These are phyloP conservation scores for Danio aesculapii DNA, from an alignment of 2,797 vertebrate genomes.

Conservation along the genomic window DNA sequence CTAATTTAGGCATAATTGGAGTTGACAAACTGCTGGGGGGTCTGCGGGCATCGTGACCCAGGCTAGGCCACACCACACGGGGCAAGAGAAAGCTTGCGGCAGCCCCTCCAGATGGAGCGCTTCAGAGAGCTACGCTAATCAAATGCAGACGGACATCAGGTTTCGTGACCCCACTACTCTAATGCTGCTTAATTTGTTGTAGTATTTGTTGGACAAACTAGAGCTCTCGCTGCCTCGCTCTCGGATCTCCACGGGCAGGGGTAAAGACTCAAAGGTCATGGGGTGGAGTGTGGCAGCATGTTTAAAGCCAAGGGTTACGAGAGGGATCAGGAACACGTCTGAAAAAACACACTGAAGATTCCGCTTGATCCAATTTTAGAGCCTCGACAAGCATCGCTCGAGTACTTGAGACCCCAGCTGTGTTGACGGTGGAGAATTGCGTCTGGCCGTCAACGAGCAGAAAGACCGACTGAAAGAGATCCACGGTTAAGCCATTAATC, in stretches of 20 bases:
- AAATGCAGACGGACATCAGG: slow-evolving; percentile 83
- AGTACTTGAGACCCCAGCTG: slow-evolving; percentile 31
- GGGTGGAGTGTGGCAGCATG: slow-evolving; percentile 28
- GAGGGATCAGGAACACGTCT: slow-evolving; percentile 33
- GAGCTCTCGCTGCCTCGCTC: slow-evolving; percentile 59
- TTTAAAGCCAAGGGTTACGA: slow-evolving; percentile 37
- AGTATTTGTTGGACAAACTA: slow-evolving; percentile 84
- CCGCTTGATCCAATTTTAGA: slow-evolving; percentile 14
- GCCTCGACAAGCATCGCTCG: slow-evolving; percentile 4
- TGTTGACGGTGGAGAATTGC: slow-evolving; percentile 17
- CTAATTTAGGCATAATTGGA: slow-evolving; percentile 76
- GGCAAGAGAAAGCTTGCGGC: slow-evolving; percentile 78
- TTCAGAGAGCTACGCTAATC: slow-evolving; percentile 82
- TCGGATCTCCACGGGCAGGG: slow-evolving; percentile 15
- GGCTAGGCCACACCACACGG: slow-evolving; percentile 60
- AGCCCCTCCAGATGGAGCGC: slow-evolving; percentile 82
- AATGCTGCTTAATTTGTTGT: slow-evolving; percentile 82
- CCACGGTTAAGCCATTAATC: slow-evolving; percentile 8
- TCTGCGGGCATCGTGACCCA: slow-evolving; percentile 60
- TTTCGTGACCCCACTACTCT: slow-evolving; percentile 80
- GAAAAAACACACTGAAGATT: slow-evolving; percentile 9
- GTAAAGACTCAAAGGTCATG: slow-evolving; percentile 57
- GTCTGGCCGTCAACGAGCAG: slow-evolving; percentile 21
- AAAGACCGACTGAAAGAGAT: slow-evolving; percentile 16
- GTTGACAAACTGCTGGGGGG: slow-evolving; percentile 75